Base-by-base conservation (phyloP, 1,140 invertebrate genomes). In the Drosophila melanica region DNA sequence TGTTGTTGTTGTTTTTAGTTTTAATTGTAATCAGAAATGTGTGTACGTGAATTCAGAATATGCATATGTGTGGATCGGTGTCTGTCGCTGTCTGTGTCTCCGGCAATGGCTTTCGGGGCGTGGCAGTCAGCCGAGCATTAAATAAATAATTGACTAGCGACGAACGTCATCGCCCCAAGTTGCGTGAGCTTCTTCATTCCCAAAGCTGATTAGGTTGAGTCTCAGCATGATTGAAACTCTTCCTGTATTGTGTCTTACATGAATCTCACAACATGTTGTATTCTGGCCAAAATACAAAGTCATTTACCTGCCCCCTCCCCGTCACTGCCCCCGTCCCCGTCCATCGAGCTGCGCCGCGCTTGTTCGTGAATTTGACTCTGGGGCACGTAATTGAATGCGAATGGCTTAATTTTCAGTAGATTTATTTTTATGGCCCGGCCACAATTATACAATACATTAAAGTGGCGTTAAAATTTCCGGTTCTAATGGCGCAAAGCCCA, bases 381-480 rank as follows among this genome's bases (percentile, higher is more conserved):
- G 39, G 5, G 39, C n/a, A 87, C 82, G 82, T 89, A 89, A 87
- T 82, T 87, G 82, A 87, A 87, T 87, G 79, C 82, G 68, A 87
- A 87, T 89, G 68, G 66, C 82, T 87, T 89, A 39, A 89, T 87
- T 87, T 81, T 60, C 72, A 70, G 60, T 77, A 76, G 75, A 79
- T 81, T 85, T 72, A 70, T 69, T 81, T 69, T 78, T 74, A 73
- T 69, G 59, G 68, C 53, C 79, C 18, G 67, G 37, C 53, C 57
- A 68, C 82, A 87, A 86, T 87, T 79, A 87, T 73, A 74, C 75
- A 77, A 77, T 66, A 75, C 69, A 78, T 81, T 73, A 76, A 69
- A 65, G 67, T 41, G 62, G 54, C 80, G 69, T 79, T 79, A 65
- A 69, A 78, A 85, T 77, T 85, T 84, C 80, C 81, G 80, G 80